Percentiles rank a stretch among this genome's conserved stretches.
Evolutionary conservation across 1,140 invertebrate genomes (phyloP).

Genomic region (Trichonephila inaurata): DNA sequence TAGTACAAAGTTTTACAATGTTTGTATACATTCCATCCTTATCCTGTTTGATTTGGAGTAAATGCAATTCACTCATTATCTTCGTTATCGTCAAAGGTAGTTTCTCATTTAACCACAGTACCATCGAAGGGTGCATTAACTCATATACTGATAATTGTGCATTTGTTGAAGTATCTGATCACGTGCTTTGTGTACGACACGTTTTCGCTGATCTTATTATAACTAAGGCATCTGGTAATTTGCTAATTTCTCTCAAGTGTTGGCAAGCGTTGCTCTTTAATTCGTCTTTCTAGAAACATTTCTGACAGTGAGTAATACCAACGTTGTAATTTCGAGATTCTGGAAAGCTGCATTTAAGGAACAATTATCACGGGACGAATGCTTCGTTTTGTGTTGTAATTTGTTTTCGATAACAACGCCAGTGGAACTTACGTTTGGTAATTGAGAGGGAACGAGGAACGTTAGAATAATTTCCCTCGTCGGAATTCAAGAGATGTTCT

Average conservation of each 20-base stretch:
- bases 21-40: neutral
- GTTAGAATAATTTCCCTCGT: neutral
- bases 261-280: conserved; percentile 15
- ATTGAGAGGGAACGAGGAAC: conserved; percentile 2
- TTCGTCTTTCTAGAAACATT: neutral
- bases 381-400: neutral
- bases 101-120: neutral
- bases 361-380: neutral
- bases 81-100: neutral
- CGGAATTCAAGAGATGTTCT: neutral
- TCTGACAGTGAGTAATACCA: conserved; percentile 11
- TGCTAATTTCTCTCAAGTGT: neutral
- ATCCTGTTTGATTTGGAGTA: neutral
- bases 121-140: neutral
- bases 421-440: neutral
- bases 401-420: conserved; percentile 11
- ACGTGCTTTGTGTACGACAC: neutral
- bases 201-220: neutral
- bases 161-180: neutral
- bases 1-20: neutral
- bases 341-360: conserved; percentile 2
- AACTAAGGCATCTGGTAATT: conserved; percentile 8
- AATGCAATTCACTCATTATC: neutral
- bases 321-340: neutral
- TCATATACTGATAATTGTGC: neutral